These are phyloP conservation scores for Gracilinanus agilis DNA, from an alignment of 2,113 vertebrate species.

Conservation along the genomic window DNA sequence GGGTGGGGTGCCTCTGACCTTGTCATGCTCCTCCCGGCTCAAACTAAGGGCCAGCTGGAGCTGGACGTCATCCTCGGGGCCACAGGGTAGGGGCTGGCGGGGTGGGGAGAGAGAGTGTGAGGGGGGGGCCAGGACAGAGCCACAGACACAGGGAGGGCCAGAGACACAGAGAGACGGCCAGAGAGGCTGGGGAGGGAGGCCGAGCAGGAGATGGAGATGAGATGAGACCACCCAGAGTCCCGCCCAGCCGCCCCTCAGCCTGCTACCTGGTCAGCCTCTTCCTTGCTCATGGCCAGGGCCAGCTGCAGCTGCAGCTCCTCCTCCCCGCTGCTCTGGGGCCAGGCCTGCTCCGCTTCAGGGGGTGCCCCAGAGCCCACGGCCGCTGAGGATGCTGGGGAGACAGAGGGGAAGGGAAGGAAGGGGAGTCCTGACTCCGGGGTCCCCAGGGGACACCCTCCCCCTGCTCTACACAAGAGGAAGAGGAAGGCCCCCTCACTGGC, in stretches of 20 bases:
- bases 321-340: conserved; percentile 95
- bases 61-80: conserved; percentile 90
- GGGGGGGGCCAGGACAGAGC: conserved; percentile 77
- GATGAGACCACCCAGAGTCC: not conserved
- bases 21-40: conserved; percentile 94
- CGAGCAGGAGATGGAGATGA: conserved; percentile 65
- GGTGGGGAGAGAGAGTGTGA: conserved; percentile 79
- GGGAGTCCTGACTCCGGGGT: too few relatives aligned
- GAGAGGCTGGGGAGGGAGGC: too few relatives aligned
- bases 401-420: not conserved
- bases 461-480: too few relatives aligned
- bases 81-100: conserved; percentile 86
- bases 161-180: conserved; percentile 65
- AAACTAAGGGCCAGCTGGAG: conserved; percentile 93
- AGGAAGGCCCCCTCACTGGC: too few relatives aligned
- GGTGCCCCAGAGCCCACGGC: conserved; percentile 71
- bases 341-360: conserved; percentile 91
- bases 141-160: conserved; percentile 58
- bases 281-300: conserved; percentile 96
- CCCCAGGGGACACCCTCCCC: too few relatives aligned
- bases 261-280: conserved; percentile 94
- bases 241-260: accelerated
- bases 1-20: conserved; percentile 85
- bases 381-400: conserved; percentile 73
- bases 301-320: conserved; percentile 95